Base-by-base conservation (phyloP, 2,888 invertebrate genomes). In the Mystacides longicornis region DNA sequence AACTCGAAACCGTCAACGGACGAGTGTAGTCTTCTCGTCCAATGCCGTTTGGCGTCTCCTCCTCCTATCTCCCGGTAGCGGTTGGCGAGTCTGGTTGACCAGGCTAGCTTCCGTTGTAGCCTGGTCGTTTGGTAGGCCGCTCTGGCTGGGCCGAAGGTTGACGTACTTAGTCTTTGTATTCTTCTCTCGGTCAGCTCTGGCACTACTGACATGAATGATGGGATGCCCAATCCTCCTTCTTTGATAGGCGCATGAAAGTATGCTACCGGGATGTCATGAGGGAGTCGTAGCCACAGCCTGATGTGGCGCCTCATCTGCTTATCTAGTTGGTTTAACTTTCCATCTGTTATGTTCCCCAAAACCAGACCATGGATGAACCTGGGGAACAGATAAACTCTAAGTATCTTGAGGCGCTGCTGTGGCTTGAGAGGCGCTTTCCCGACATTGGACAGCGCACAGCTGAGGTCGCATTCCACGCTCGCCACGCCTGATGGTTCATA, bases 151-250 rank as follows among this genome's bases (percentile, higher is more conserved):
- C 2, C 18, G 21, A 22, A 42, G 3, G 7, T n/a, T 14, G n/a
- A 5, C 21, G n/a, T 31, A 20, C 48, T n/a, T 16, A 48, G 23
- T 16, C 23, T 23, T 22, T 23, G 4, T 3, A 45, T 3, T 21
- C 45, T 45, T 7, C 3, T 14, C 20, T 19, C 14, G 7, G 16
- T 45, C 3, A 45, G 21, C 20, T 20, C 20, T 2, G 53, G 48
- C n/a, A 53, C 49, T n/a, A 14, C 16, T 16, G 14, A 16, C 1
- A 22, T 3, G 22, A 53, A 33, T 2, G 37, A 22, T 9, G 48
- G 53, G 2, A 53, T 9, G 3, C 53, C 53, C 1, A 53, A 42
- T 3, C 49, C 53, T 22, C 53, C 53, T 9, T 31, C 20, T n/a
- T 16, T 20, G 1, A 33, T 21, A 2, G 48, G 19, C n/a, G 54